A percentile compares a stretch with the other conserved stretches of the same genome.
phyloP scores from a whole-genome alignment of 2,113 vertebrate species.

The Gymnocephalus cernua region DNA sequence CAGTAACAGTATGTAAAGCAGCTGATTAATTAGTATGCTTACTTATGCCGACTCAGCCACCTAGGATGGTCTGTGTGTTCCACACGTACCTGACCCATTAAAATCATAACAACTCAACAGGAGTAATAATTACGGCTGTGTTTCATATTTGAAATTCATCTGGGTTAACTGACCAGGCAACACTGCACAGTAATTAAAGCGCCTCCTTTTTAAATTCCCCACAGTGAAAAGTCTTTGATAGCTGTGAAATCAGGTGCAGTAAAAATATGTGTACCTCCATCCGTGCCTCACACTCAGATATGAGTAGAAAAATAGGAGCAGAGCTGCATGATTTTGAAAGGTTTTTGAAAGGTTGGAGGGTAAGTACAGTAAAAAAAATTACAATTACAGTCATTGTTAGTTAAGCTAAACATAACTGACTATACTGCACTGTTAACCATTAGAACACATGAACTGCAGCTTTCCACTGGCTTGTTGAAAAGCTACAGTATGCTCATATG shows the following conservation, averaged over 20 bases:
- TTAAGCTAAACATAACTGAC: too few relatives aligned
- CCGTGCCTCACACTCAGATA: too few relatives aligned
- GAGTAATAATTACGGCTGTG: not conserved
- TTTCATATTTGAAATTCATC: slow-evolving; percentile 28
- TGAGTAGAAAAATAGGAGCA: too few relatives aligned
- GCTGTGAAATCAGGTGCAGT: not conserved
- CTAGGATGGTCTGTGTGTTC: slow-evolving; percentile 10
- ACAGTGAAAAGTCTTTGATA: not conserved
- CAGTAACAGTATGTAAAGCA: slow-evolving; percentile 18
- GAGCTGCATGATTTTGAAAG: too few relatives aligned
- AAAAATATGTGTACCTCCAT: too few relatives aligned
- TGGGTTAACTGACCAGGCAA: slow-evolving; percentile 19
- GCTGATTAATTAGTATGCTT: slow-evolving; percentile 16
- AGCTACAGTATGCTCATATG: not conserved
- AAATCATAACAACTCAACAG: slow-evolving; percentile 11
- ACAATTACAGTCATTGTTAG: too few relatives aligned
- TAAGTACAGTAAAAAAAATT: too few relatives aligned
- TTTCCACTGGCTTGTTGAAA: not conserved
- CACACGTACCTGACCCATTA: slow-evolving; percentile 18
- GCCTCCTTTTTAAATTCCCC: not conserved
- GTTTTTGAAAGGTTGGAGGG: too few relatives aligned
- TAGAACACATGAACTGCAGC: not conserved
- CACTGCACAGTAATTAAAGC: not conserved
- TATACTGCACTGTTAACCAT: too few relatives aligned
- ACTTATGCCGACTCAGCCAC: not conserved